These are phyloP conservation scores for Aleiodes alternator DNA, from an alignment of 2,888 invertebrate species.

Conservation along the genomic window DNA sequence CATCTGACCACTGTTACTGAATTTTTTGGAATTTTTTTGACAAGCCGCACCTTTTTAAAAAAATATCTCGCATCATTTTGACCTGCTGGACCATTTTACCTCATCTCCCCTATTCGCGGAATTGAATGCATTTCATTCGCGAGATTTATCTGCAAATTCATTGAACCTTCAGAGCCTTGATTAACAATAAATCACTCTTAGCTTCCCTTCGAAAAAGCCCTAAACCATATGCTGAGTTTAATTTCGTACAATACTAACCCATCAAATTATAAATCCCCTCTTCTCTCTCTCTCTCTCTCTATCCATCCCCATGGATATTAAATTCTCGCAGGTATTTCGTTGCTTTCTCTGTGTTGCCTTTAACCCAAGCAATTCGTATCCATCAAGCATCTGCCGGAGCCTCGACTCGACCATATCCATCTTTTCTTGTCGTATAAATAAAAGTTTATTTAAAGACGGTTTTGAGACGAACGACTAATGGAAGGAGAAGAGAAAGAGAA, in stretches of 20 bases:
- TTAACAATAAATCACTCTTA: slow-evolving; percentile 7
- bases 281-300: no score
- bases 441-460: slow-evolving; percentile 74
- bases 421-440: slow-evolving; percentile 70
- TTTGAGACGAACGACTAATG: slow-evolving; percentile 53
- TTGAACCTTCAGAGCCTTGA: background rate
- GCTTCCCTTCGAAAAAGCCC: background rate
- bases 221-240: background rate
- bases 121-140: no score
- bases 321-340: slow-evolving; percentile 25
- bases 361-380: slow-evolving; percentile 61
- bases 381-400: slow-evolving; percentile 68
- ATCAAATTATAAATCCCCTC: slow-evolving; percentile 21
- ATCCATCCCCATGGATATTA: background rate
- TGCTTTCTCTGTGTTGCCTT: slow-evolving; percentile 10
- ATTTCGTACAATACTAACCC: slow-evolving; percentile 5
- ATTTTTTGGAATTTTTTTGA: no score
- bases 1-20: no score
- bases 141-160: no score
- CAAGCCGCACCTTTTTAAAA: no score
- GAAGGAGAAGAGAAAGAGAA: background rate
- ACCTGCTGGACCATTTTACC: no score
- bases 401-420: slow-evolving; percentile 70
- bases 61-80: no score
- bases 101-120: no score